phyloP scores from a whole-genome alignment of 2,888 invertebrate genomes.

The Esperia sulphurella region DNA sequence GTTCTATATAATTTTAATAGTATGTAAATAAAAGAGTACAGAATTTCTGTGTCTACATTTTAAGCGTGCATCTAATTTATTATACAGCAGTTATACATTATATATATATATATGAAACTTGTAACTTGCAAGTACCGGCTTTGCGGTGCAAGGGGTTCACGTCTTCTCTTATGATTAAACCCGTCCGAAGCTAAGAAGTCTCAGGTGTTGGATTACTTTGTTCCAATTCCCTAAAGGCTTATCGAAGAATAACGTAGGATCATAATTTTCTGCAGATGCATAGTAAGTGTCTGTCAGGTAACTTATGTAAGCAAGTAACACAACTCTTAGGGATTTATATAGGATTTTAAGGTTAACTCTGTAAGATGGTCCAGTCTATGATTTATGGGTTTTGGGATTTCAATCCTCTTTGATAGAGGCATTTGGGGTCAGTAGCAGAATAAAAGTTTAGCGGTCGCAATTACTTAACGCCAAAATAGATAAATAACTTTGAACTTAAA shows the following conservation, averaged over 20 bases:
- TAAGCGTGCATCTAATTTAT: too few relatives aligned
- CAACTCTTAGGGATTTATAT: conserved; percentile 6
- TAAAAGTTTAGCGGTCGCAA: too few relatives aligned
- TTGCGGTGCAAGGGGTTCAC: conserved; percentile 19
- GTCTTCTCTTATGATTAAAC: conserved; percentile 25
- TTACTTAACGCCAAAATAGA: too few relatives aligned
- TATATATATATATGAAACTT: too few relatives aligned
- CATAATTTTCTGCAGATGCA: conserved; percentile 2
- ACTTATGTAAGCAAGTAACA: background rate
- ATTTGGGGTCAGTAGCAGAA: too few relatives aligned
- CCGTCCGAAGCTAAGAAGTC: conserved; percentile 21
- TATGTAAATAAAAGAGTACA: too few relatives aligned
- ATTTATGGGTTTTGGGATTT: conserved; percentile 3
- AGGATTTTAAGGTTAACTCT: conserved; percentile 4
- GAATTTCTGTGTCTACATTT: too few relatives aligned
- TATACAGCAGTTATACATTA: too few relatives aligned
- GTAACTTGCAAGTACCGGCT: conserved; percentile 14
- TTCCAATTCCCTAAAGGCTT: conserved; percentile 24
- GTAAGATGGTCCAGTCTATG: background rate
- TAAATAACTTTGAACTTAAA: too few relatives aligned
- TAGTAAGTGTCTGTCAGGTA: background rate
- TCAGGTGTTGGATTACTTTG: conserved; percentile 39
- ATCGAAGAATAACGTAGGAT: conserved; percentile 12
- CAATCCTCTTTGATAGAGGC: too few relatives aligned
- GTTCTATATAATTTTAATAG: too few relatives aligned